Evolutionary conservation across 2,888 invertebrate species (phyloP).

Genomic region (Crepidodera aurea): DNA sequence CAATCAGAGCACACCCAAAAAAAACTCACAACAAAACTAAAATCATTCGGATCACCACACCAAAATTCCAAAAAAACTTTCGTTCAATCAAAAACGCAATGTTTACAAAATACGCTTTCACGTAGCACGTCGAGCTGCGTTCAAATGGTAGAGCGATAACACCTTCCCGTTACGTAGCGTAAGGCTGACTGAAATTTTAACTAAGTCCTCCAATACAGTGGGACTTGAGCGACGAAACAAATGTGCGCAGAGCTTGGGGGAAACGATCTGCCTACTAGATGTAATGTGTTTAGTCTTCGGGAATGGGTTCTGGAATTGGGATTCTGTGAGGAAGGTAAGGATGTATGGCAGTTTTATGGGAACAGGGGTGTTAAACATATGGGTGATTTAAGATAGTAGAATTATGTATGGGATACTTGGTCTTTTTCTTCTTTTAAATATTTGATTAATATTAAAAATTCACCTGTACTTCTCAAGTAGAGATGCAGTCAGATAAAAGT

Average conservation of each 20-base stretch:
- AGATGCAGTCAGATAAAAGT: too few species aligned
- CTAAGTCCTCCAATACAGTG: conserved; percentile 10
- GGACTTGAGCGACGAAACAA: conserved; percentile 14
- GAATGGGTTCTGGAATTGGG: conserved; percentile 16
- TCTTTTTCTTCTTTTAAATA: too few species aligned
- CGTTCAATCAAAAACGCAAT: neutral
- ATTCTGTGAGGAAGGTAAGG: conserved; percentile 15
- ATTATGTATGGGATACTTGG: too few species aligned
- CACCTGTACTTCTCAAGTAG: too few species aligned
- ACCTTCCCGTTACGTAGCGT: conserved; percentile 21
- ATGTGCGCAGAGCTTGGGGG: conserved; percentile 31
- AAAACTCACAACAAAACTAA: too few species aligned
- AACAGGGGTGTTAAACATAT: neutral
- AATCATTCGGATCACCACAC: neutral
- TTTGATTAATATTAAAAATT: too few species aligned
- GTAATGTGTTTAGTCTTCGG: conserved; percentile 27
- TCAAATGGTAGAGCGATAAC: conserved; percentile 15
- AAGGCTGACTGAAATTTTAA: conserved; percentile 30
- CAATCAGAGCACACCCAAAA: neutral
- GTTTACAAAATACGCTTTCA: neutral
- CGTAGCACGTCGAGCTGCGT: conserved; percentile 26
- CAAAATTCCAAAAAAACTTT: neutral
- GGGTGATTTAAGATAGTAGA: neutral
- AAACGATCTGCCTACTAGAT: conserved; percentile 12
- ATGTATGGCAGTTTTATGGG: neutral